phyloP scores from a whole-genome alignment of 2,888 invertebrate species.

The Neria commutata region DNA sequence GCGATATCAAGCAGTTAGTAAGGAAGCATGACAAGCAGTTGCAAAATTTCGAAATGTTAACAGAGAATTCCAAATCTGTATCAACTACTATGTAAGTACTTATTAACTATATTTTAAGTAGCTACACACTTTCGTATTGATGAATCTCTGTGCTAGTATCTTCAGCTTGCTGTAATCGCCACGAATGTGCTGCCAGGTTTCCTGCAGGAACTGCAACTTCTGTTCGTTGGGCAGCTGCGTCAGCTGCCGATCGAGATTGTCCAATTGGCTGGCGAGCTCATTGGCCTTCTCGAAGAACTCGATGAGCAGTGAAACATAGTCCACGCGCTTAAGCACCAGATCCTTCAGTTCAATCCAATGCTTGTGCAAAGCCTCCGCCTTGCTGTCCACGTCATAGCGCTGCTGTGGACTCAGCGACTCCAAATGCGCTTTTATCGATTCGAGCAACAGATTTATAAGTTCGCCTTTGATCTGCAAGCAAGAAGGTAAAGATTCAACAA shows the following conservation, averaged over 20 bases:
- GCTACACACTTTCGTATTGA: constrained; percentile 63
- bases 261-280: constrained; percentile 70
- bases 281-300: constrained; percentile 75
- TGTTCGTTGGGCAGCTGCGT: constrained; percentile 67
- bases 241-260: constrained; percentile 69
- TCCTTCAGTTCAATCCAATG: constrained; percentile 70
- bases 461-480: constrained; percentile 69
- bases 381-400: constrained; percentile 67
- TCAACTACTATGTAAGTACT: background rate
- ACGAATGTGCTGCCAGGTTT: constrained; percentile 68
- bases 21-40: background rate
- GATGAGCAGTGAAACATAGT: constrained; percentile 71
- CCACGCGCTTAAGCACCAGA: constrained; percentile 69
- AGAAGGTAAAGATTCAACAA: constrained; percentile 9
- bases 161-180: constrained; percentile 71
- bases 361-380: constrained; percentile 69
- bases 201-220: constrained; percentile 60
- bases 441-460: constrained; percentile 71
- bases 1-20: too few species aligned
- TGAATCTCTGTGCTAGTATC: constrained; percentile 71
- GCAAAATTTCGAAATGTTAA: background rate
- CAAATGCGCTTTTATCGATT: constrained; percentile 68
- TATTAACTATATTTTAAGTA: too few species aligned
- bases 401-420: constrained; percentile 72
- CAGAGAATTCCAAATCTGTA: constrained; percentile 41